Base-by-base conservation (phyloP, 2,888 invertebrate species). In the Drosophila kambysellisi region DNA sequence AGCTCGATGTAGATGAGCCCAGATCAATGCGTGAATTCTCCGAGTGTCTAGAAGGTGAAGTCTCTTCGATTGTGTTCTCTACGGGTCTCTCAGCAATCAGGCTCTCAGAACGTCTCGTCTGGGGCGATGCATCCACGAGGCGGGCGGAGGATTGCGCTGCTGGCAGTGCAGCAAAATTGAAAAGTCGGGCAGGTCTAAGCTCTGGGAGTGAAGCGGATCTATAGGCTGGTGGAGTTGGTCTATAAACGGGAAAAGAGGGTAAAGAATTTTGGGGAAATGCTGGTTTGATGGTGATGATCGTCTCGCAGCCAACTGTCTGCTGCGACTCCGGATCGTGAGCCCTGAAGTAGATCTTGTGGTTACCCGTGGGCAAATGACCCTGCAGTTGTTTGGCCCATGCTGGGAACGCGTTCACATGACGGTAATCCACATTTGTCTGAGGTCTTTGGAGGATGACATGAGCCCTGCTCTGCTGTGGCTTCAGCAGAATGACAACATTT, bases 351-450 rank as follows among this genome's bases (percentile, higher is more conserved):
- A 96, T 92, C 73, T 94, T 93, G 63, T 95, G 95, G 8, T 93
- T 93, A 33, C 96, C 96, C 0, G 94, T 93, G 5, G 94, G 94
- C 59, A 96, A 92, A 77, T 94, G 94, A 30, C 94, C 95, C 77
- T 94, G 94, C 70, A 96, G 92, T 71, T 94, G 93, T 79, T 94
- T 95, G 0, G 95, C 95, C 96, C 96, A 96, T 4, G 93, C 76
- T 4, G 96, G 96, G 53, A 94, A 93, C 0, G 95, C 94, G 37
- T 94, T 94, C 39, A 96, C 94, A 82, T 94, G 94, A 79, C 95
- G 95, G 74, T 95, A 95, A 90, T 96, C 95, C 87, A 96, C 94
- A 91, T 96, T 96, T 39, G 96, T 95, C 84, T 95, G 92, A 0
- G 94, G 94, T 63, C 91, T 91, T 33, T 93, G 94, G 0, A 95